Percentiles rank a stretch among this genome's conserved stretches.
Conservation (phyloP, 2,797 vertebrate genomes). For the Notoglanidium macrostoma region DNA sequence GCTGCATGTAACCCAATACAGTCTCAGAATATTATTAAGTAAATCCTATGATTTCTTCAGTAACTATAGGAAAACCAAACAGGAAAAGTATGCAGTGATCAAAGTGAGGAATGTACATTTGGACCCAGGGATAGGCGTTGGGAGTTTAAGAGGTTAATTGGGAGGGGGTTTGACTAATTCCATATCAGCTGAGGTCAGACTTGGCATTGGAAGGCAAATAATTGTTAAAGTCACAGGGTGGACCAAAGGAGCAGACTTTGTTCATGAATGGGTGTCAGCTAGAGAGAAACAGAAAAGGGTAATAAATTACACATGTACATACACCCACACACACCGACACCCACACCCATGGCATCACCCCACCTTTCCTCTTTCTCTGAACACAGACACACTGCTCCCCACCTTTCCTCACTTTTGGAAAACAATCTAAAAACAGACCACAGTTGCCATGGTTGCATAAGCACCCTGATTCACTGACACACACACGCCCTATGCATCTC, state of each 20-base stretch:
- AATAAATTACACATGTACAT: conserved; percentile 30
- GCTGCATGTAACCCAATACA: not conserved
- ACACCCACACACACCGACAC: conserved; percentile 17
- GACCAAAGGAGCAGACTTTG: conserved; percentile 32
- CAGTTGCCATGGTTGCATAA: conserved; percentile 40
- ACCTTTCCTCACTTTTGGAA: conserved; percentile 54
- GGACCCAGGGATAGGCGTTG: not conserved
- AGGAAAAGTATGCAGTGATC: not conserved
- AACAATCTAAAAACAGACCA: conserved; percentile 54
- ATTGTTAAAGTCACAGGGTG: conserved; percentile 24
- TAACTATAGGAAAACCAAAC: not conserved
- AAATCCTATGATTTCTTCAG: not conserved
- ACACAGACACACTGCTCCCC: conserved; percentile 34
- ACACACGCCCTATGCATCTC: conserved; percentile 6
- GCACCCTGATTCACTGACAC: conserved; percentile 33
- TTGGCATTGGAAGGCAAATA: conserved; percentile 31
- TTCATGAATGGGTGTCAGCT: conserved; percentile 46
- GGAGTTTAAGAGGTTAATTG: conserved; percentile 8
- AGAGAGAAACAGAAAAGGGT: conserved; percentile 23
- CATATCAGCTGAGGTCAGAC: conserved; percentile 28
- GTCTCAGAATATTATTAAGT: not conserved
- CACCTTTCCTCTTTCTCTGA: conserved; percentile 17
- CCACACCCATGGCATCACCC: conserved; percentile 33
- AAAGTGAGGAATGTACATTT: not conserved
- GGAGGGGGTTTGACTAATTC: not conserved